phyloP scores from a whole-genome alignment of 2,888 invertebrate genomes.

The Drosophila tanythrix region DNA sequence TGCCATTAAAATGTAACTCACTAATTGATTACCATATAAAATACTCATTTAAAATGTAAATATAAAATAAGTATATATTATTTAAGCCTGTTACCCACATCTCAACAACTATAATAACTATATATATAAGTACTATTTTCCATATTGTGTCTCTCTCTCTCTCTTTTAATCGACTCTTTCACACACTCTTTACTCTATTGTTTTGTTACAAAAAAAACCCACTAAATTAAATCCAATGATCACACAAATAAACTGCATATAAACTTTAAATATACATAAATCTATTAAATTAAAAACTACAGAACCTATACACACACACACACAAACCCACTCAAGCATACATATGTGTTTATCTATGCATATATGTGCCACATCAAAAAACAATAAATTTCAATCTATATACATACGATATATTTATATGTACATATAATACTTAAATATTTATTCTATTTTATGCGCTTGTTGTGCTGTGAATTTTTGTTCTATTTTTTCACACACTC shows the following conservation, averaged over 20 bases:
- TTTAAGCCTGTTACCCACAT: neutral
- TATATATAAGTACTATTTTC: constrained; percentile 5
- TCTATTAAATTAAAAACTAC: constrained; percentile 41
- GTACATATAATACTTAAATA: constrained; percentile 36
- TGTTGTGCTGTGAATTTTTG: constrained; percentile 72
- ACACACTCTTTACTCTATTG: constrained; percentile 39
- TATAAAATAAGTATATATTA: neutral
- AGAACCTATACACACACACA: constrained; percentile 1
- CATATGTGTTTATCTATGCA: constrained; percentile 7
- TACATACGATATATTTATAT: constrained; percentile 21
- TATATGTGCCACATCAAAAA: constrained; percentile 20
- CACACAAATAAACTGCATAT: constrained; percentile 51
- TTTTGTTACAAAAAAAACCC: constrained; percentile 46
- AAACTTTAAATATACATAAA: constrained; percentile 25
- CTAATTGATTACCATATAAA: constrained; percentile 1
- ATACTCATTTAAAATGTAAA: neutral
- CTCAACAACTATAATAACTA: neutral
- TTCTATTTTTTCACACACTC: constrained; percentile 41
- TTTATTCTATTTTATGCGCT: constrained; percentile 69
- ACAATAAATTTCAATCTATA: constrained; percentile 14
- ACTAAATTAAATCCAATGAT: constrained; percentile 57
- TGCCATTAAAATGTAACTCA: neutral
- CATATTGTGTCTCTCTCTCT: constrained; percentile 29
- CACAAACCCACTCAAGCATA: neutral
- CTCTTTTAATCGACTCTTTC: constrained; percentile 39